A percentile compares a stretch with the other conserved stretches of the same genome.
Evolutionary conservation across 1,140 invertebrate genomes (phyloP).

Genomic region (Neodiprion virginianus): DNA sequence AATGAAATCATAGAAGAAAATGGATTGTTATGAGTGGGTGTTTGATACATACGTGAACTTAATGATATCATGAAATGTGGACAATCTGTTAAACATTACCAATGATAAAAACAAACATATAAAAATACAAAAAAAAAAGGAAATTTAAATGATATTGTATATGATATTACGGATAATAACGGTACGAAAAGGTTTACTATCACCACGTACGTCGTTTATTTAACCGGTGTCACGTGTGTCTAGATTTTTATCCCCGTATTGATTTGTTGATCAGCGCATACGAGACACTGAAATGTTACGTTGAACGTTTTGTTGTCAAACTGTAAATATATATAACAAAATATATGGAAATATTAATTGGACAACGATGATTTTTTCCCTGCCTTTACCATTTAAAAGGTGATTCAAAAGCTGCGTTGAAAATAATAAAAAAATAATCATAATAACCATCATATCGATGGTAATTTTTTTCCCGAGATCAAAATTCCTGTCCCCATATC

Average conservation of each 20-base stretch:
- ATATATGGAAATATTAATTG: slow-evolving; percentile 45
- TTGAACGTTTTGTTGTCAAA: slow-evolving; percentile 51
- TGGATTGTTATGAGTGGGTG: background rate
- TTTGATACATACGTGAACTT: background rate
- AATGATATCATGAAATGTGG: slow-evolving; percentile 48
- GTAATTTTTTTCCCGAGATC: too few relatives aligned
- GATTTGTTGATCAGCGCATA: slow-evolving; percentile 30
- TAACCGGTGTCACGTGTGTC: slow-evolving; percentile 39
- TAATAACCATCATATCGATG: too few relatives aligned
- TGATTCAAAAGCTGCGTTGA: too few relatives aligned
- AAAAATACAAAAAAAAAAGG: slow-evolving; percentile 13
- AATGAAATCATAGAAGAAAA: slow-evolving; percentile 9
- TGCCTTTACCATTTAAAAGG: background rate
- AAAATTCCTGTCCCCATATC: too few relatives aligned
- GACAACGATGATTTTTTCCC: slow-evolving; percentile 14
- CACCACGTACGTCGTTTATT: slow-evolving; percentile 41
- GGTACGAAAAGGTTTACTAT: slow-evolving; percentile 45
- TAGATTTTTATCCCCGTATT: slow-evolving; percentile 31
- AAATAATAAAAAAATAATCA: too few relatives aligned
- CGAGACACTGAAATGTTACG: slow-evolving; percentile 42
- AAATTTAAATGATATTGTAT: slow-evolving; percentile 38
- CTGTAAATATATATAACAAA: slow-evolving; percentile 53
- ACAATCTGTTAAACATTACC: slow-evolving; percentile 43
- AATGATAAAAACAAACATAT: slow-evolving; percentile 33
- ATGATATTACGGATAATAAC: slow-evolving; percentile 33